Base-by-base conservation (phyloP, 1,140 invertebrate species). In the Mycetomoellerius zeteki region DNA sequence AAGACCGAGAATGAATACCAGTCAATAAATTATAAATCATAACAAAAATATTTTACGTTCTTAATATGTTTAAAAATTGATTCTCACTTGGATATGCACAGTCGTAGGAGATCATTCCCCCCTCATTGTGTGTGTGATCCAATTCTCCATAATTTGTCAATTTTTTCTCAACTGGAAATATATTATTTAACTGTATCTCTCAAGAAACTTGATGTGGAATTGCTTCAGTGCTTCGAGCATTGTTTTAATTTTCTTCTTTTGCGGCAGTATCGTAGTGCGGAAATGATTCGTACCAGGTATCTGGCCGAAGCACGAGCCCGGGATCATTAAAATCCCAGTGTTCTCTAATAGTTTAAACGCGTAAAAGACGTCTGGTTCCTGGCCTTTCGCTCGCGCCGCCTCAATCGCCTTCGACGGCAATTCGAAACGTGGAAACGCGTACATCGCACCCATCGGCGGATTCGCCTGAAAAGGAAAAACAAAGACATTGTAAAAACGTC, bases 251-350 rank as follows among this genome's bases (percentile, higher is more conserved):
- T 98, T 97, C 0, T 98, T 97, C 1, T 98, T 97, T 91, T 99
- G 98, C 8, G 99, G 99, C 92, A 99, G 95, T 94, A 99, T 99
- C 19, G 97, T 97, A 71, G 97, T 97, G 95, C 99, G 97, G 95
- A 99, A 99, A 95, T 99, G 99, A 95, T 97, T 99, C 0, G 99
- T 99, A 65, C 98, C 99, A 16, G 98, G 97, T 91, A 96, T 96
- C 95, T 99, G 99, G 0, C 99, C 99, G 95, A 99, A 99, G 16
- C 99, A 99, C 88, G 97, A 98, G 33, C 99, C 99, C 52, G 99
- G 97, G 12, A 99, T 98, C 69, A 99, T 97, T 92, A 97, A 97
- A 94, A 98, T 97, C 85, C 97, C 99, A 19, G 98, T 99, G 62
- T 97, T 96, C 95, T 99, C 99, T 0, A 99, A 96, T 21, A 99